Evolutionary conservation across 2,888 invertebrate genomes (phyloP), one percentile per base, ranked within the genome.

Genomic region (Saturnia pavonia): DNA sequence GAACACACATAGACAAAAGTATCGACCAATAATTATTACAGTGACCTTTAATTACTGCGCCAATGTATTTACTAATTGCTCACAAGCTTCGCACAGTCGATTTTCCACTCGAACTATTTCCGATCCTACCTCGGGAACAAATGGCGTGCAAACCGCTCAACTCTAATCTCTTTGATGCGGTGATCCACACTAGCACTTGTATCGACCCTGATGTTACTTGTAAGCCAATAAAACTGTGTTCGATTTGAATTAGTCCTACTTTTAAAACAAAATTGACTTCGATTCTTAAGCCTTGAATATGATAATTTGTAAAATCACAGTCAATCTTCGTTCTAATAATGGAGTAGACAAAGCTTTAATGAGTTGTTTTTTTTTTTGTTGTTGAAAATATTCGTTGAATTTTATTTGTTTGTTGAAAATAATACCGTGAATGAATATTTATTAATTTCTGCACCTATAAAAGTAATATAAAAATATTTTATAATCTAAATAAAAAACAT

Each of bases 51-150:
- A 63, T 69, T 63, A 69, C 19, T 22, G 43, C 68, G 67, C 48
- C 57, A 51, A 71, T 72, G 77, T 74, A 71, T 74, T 73, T 74
- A 68, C 74, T 77, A 77, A 78, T 78, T 76, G 77, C 75, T 77
- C 74, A 71, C 76, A 57, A 40, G 40, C 68, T 40, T 65, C 65
- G 68, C 71, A 51, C 69, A 73, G 74, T 73, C 75, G 76, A 79
- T 76, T 79, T 79, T 78, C 75, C 75, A 72, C 71, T 68, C 48
- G 75, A 75, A 74, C 77, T 72, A 72, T 19, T 43, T 69, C 57
- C 70, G 74, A 76, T 76, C 74, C 76, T 70, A 45, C 27, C 19
- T 57, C 19, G 40, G 40, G 16, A 45, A 69, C 71, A 67, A 71
- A 67, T 71, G 69, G 67, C 34, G 45, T 60, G 69, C 45, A 60